Evolutionary conservation across 2,113 vertebrate species (phyloP).

Genomic region (Proterorhinus semilunaris): DNA sequence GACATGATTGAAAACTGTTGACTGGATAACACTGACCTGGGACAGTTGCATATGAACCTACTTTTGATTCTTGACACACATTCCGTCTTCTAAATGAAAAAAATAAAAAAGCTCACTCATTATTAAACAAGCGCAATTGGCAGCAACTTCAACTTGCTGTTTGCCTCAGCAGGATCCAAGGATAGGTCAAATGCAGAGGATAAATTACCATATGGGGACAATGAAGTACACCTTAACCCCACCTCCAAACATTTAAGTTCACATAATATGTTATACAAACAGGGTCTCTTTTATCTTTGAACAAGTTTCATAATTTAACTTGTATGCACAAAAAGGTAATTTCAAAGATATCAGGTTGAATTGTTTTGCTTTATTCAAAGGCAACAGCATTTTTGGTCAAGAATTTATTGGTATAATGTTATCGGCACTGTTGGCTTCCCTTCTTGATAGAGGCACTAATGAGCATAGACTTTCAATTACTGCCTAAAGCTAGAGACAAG

Average conservation of each 20-base stretch:
- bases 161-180: too few relatives aligned
- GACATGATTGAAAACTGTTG: too few relatives aligned
- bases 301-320: not conserved
- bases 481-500: slow-evolving; percentile 25
- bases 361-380: not conserved
- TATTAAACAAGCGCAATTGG: too few relatives aligned
- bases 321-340: not conserved
- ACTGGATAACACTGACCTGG: too few relatives aligned
- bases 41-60: too few relatives aligned
- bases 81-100: too few relatives aligned
- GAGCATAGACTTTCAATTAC: slow-evolving; percentile 17
- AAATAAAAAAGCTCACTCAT: too few relatives aligned
- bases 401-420: slow-evolving; percentile 14
- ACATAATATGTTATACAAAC: not conserved
- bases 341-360: not conserved
- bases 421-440: not conserved
- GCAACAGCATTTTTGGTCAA: not conserved
- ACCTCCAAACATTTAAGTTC: not conserved
- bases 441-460: slow-evolving; percentile 37
- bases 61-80: too few relatives aligned
- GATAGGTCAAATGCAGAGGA: too few relatives aligned
- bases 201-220: too few relatives aligned
- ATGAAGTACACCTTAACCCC: not conserved
- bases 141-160: too few relatives aligned
- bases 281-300: not conserved